Base-by-base conservation (phyloP, 2,888 invertebrate genomes). In the Congeria kusceri region DNA sequence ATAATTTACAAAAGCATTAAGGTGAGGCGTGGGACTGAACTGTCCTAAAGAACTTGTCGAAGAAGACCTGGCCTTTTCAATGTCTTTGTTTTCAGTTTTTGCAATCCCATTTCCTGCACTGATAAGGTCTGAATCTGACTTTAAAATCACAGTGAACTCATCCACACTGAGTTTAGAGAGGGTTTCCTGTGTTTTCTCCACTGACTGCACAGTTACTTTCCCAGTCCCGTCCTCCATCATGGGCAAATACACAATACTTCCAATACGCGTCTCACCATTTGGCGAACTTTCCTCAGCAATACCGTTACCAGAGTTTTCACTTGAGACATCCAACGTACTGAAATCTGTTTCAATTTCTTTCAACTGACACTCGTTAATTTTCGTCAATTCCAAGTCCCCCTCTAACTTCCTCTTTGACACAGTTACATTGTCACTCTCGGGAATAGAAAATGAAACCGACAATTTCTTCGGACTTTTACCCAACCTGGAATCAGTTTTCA, bases 1-100 rank as follows among this genome's bases (percentile, higher is more conserved):
- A 95, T 98, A 97, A 95, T 98, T 98, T 94, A 98, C 98, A 95
- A 98, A 96, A 95, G 87, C 89, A 80, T 86, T 91, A 62, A 92
- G 77, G 65, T 90, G 88, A 23, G 91, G 91, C 0, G 90, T 88
- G 1, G 85, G 82, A 20, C 87, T 87, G 57, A 90, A 85, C 0
- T 89, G 87, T 27, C 89, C 88, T 47, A 89, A 85, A 18, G 88
- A 86, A 46, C 86, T 84, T 0, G 75, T 75, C 0, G 84, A 77
- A 2, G 81, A 64, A 25, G 86, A 84, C 20, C 77, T 62, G 15
- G 62, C 68, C 58, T 78, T 74, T 25, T 68, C 62, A 15, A 73
- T 49, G 1, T 67, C 76, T 46, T 64, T 49, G 49, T 82, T 78
- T 5, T 67, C 76, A 29, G 61, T 56, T 47, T 82, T 78, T 11